Percentiles rank a stretch among this genome's conserved stretches.
Evolutionary conservation across 2,113 vertebrate genomes (phyloP).

Genomic region (Aviceda subcristata): DNA sequence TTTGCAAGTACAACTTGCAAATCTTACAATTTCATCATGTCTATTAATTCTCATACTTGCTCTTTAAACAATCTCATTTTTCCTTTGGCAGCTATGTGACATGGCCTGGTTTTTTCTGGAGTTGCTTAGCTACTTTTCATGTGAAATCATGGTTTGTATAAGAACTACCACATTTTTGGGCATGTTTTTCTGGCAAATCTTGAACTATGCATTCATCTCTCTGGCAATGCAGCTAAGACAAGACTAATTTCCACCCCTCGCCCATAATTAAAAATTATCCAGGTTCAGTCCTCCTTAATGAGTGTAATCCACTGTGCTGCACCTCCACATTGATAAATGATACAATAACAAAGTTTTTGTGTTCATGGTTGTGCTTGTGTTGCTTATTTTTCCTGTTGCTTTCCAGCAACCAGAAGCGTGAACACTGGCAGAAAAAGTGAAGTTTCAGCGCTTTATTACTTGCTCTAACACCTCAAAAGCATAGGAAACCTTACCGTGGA

Average conservation of each 20-base stretch:
- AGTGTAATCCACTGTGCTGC: fast-evolving
- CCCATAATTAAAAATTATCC: not conserved
- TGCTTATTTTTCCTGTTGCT: not conserved
- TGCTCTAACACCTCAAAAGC: not conserved
- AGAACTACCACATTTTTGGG: not conserved
- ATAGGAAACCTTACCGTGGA: not conserved
- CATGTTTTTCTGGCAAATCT: not conserved
- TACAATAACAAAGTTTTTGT: not conserved
- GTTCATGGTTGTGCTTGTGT: not conserved
- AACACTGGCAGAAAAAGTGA: not conserved
- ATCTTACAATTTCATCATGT: not conserved
- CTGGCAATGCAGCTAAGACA: not conserved
- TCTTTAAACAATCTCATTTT: not conserved
- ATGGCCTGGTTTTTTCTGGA: not conserved
- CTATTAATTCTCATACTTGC: not conserved
- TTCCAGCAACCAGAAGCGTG: not conserved
- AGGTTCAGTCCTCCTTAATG: not conserved
- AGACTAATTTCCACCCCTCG: not conserved
- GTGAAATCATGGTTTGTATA: not conserved
- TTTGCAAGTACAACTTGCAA: not conserved
- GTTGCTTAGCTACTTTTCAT: not conserved
- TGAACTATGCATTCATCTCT: not conserved
- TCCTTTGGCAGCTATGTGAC: not conserved
- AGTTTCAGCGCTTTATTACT: not conserved
- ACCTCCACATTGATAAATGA: not conserved